A percentile compares a stretch with the other conserved stretches of the same genome.
Evolutionary conservation across 2,113 vertebrate species (phyloP).

Genomic region (Micromys minutus): DNA sequence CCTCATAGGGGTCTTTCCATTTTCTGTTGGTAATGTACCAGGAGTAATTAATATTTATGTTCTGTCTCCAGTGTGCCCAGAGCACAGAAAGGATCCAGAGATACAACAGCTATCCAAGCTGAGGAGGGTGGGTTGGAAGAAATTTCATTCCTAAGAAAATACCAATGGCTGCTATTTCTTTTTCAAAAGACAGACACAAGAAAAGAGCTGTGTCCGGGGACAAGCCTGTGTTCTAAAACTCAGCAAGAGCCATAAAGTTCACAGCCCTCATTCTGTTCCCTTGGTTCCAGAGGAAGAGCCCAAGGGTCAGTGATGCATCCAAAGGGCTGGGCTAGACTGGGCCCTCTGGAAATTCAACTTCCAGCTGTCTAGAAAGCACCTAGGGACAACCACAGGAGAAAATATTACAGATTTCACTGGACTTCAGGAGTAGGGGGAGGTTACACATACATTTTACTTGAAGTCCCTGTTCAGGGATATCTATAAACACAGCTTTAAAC

Average conservation of each 20-base stretch:
- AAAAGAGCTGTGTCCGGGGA: neutral
- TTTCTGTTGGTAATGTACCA: neutral
- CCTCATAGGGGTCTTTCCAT: neutral
- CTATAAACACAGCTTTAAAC: neutral
- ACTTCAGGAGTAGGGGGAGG: neutral
- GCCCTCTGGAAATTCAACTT: neutral
- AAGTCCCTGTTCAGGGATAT: neutral
- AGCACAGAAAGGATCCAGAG: neutral
- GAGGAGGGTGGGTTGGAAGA: neutral
- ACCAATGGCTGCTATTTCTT: neutral
- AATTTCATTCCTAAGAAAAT: neutral
- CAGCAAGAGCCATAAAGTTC: neutral
- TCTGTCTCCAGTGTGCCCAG: neutral
- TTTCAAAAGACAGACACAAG: neutral
- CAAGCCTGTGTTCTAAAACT: neutral
- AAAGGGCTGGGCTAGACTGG: neutral
- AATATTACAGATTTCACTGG: neutral
- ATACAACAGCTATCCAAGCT: neutral
- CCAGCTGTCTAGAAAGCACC: neutral
- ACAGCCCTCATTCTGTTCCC: neutral
- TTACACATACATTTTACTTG: neutral
- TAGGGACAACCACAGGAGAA: accelerated
- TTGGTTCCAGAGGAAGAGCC: neutral
- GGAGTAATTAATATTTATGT: conserved; percentile 50
- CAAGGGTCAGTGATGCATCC: accelerated